These are phyloP conservation scores for Drosophila equinoxialis DNA, from an alignment of 1,140 invertebrate genomes.

Conservation along the genomic window DNA sequence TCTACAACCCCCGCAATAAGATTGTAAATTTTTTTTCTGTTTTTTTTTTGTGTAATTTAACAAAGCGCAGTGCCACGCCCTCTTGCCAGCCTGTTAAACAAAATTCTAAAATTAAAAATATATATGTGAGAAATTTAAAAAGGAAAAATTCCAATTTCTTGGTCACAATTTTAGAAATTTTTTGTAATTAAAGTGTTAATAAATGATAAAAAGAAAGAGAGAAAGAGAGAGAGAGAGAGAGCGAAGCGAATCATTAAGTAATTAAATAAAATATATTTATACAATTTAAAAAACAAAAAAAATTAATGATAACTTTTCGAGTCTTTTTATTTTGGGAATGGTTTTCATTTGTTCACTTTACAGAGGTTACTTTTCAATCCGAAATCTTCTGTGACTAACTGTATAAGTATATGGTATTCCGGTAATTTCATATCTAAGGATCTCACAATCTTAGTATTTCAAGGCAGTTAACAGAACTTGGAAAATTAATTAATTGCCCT, in stretches of 20 bases:
- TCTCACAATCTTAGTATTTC: too few relatives aligned
- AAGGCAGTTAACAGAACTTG: too few relatives aligned
- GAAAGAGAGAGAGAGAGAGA: slow-evolving; percentile 20
- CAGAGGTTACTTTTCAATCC: too few relatives aligned
- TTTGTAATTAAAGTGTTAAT: slow-evolving; percentile 40
- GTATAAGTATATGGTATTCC: too few relatives aligned
- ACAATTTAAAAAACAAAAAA: slow-evolving; percentile 61
- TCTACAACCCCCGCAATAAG: slow-evolving; percentile 59
- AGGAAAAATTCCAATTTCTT: slow-evolving; percentile 51
- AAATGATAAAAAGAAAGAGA: not conserved
- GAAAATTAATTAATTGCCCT: too few relatives aligned
- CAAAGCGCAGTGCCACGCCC: slow-evolving; percentile 1
- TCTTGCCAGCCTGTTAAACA: slow-evolving; percentile 17
- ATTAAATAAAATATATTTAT: slow-evolving; percentile 77
- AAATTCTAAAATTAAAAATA: slow-evolving; percentile 30
- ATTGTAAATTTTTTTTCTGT: slow-evolving; percentile 76
- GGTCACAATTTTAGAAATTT: slow-evolving; percentile 29
- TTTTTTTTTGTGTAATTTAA: slow-evolving; percentile 53
- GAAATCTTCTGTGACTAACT: too few relatives aligned
- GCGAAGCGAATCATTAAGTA: slow-evolving; percentile 69
- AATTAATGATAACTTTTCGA: not conserved
- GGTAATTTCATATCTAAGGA: too few relatives aligned
- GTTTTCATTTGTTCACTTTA: not conserved
- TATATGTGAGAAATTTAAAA: slow-evolving; percentile 32
- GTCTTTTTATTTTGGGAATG: slow-evolving; percentile 3